Conservation (phyloP, 2,113 vertebrate genomes). For the Lanius ludovicianus region DNA sequence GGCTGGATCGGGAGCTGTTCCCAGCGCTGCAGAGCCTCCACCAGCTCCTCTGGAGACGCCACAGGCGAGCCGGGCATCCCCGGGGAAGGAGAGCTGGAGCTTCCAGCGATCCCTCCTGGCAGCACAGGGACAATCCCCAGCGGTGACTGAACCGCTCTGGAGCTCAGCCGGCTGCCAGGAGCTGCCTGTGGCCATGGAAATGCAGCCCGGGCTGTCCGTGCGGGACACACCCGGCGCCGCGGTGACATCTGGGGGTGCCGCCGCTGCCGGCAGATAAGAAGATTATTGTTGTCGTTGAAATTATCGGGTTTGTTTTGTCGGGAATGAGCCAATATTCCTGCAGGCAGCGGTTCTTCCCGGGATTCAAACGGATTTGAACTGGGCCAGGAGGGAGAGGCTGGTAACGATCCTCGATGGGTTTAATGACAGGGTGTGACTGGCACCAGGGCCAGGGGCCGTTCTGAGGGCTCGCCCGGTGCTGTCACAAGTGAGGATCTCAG, state of each 20-base stretch:
- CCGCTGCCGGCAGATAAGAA: background rate
- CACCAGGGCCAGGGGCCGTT: background rate
- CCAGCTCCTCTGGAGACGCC: background rate
- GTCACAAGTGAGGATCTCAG: background rate
- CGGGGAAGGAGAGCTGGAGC: background rate
- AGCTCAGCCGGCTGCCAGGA: background rate
- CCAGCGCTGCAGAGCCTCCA: accelerated
- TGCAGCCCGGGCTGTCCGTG: background rate
- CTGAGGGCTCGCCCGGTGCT: background rate
- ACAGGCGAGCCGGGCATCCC: too few species aligned
- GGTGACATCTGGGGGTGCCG: background rate
- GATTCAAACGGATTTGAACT: background rate
- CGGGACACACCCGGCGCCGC: background rate
- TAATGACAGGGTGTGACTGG: background rate
- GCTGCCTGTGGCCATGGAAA: background rate
- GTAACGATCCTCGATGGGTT: background rate
- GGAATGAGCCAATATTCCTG: background rate
- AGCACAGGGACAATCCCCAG: background rate
- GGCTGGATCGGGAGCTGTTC: background rate
- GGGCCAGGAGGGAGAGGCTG: background rate
- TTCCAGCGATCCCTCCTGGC: background rate
- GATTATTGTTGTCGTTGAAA: background rate
- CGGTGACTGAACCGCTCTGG: background rate
- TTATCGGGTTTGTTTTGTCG: background rate
- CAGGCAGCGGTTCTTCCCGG: background rate